These are phyloP conservation scores for Orestias chungarensis DNA, from an alignment of 2,797 vertebrate species.

Conservation along the genomic window DNA sequence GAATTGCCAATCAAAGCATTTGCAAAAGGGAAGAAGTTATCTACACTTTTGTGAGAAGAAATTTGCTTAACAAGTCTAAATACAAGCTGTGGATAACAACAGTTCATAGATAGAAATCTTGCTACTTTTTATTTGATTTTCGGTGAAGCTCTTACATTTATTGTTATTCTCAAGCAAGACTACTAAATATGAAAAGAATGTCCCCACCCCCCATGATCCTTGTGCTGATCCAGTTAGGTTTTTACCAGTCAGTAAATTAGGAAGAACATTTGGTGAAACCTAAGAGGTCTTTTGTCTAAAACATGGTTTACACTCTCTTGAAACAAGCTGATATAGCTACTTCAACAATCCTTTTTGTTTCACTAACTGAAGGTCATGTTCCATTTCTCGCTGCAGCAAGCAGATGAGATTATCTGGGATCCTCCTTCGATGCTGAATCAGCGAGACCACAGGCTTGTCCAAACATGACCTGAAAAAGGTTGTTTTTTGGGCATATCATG, in stretches of 20 bases:
- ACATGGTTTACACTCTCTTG: not conserved
- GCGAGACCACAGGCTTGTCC: conserved; percentile 42
- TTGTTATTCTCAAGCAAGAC: not conserved
- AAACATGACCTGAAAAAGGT: conserved; percentile 43
- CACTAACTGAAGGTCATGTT: conserved; percentile 14
- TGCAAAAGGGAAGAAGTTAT: too few species aligned
- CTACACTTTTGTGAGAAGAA: too few species aligned
- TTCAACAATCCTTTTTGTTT: conserved; percentile 11
- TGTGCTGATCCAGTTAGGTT: conserved; percentile 30
- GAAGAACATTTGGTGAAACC: not conserved
- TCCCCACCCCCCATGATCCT: conserved; percentile 58
- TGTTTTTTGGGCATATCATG: not conserved
- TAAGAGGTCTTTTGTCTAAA: conserved; percentile 10
- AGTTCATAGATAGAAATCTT: too few species aligned
- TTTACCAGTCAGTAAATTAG: conserved; percentile 9
- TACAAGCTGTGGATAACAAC: too few species aligned
- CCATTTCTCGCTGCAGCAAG: conserved; percentile 32
- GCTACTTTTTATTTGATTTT: too few species aligned
- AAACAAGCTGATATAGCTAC: conserved; percentile 2
- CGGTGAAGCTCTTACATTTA: not conserved
- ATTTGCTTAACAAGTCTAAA: too few species aligned
- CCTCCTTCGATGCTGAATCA: conserved; percentile 21
- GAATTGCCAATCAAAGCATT: too few species aligned
- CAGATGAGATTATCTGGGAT: conserved; percentile 45
- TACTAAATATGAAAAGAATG: not conserved